Percentiles rank a stretch among this genome's conserved stretches.
phyloP scores from a whole-genome alignment of 2,888 invertebrate genomes.

The Campoplex capitator region DNA sequence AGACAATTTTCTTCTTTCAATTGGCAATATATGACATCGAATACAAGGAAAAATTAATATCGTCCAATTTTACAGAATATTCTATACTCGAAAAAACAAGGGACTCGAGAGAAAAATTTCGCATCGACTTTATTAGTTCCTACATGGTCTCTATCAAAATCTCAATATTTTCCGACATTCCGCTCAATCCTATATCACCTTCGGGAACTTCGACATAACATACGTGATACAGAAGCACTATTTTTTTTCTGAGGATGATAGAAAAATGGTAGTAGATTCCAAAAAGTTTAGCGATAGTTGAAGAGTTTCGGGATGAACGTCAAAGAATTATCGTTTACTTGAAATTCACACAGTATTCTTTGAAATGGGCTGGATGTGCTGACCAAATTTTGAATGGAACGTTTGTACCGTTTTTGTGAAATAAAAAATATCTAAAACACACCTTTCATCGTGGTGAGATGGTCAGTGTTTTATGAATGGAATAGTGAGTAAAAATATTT shows the following conservation, averaged over 20 bases:
- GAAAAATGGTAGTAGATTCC: background rate
- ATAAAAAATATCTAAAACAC: too few relatives aligned
- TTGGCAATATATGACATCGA: slow-evolving; percentile 6
- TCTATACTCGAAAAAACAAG: slow-evolving; percentile 4
- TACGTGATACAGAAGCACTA: background rate
- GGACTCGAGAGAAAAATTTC: background rate
- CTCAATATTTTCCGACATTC: background rate
- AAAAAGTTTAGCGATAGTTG: background rate
- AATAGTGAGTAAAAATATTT: too few relatives aligned
- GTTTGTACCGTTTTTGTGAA: too few relatives aligned
- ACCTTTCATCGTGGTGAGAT: too few relatives aligned
- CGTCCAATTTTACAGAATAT: slow-evolving; percentile 25
- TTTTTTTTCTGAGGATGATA: background rate
- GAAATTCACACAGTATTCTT: too few relatives aligned
- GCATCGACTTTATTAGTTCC: background rate
- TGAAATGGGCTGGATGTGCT: too few relatives aligned
- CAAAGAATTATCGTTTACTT: too few relatives aligned
- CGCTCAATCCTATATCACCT: background rate
- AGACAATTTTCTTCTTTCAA: slow-evolving; percentile 19
- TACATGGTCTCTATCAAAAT: background rate
- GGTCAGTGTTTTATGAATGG: too few relatives aligned
- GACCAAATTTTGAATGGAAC: too few relatives aligned
- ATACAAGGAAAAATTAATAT: slow-evolving; percentile 9
- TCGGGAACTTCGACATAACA: background rate
- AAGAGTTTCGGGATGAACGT: too few relatives aligned